phyloP scores from a whole-genome alignment of 2,888 invertebrate species.

The Crocallis elinguaria region DNA sequence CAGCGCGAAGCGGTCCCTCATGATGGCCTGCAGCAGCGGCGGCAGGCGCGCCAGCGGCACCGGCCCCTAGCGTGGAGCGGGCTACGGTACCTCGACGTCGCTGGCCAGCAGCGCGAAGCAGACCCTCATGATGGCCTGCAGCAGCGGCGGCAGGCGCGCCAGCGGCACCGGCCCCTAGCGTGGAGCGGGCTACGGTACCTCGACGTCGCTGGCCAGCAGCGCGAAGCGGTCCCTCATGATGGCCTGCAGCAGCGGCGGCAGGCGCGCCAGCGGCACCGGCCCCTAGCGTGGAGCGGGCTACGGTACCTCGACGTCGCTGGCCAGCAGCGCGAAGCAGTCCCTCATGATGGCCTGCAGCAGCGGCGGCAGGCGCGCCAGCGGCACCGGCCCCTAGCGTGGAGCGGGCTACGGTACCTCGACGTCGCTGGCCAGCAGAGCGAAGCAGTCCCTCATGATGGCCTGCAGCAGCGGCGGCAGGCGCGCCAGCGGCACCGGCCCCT shows the following conservation, averaged over 20 bases:
- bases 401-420: slow-evolving; percentile 92
- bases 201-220: slow-evolving; percentile 92
- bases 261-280: slow-evolving; percentile 94
- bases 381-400: slow-evolving; percentile 94
- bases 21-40: slow-evolving; percentile 92
- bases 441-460: slow-evolving; percentile 92
- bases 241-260: slow-evolving; percentile 92
- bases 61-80: slow-evolving; percentile 91
- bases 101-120: slow-evolving; percentile 94
- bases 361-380: slow-evolving; percentile 90
- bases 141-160: slow-evolving; percentile 92
- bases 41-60: slow-evolving; percentile 94
- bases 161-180: slow-evolving; percentile 94
- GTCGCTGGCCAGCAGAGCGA: slow-evolving; percentile 94
- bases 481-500: slow-evolving; percentile 93
- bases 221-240: slow-evolving; percentile 93
- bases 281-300: slow-evolving; percentile 88
- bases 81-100: too few relatives aligned
- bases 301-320: too few relatives aligned
- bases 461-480: slow-evolving; percentile 94
- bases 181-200: slow-evolving; percentile 91
- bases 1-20: slow-evolving; percentile 93
- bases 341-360: slow-evolving; percentile 93
- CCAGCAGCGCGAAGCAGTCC: slow-evolving; percentile 93
- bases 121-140: slow-evolving; percentile 92